Percentiles rank a stretch among this genome's conserved stretches.
These are phyloP conservation scores for Philotrypesis tridentata DNA, from an alignment of 1,140 invertebrate genomes.

Conservation along the genomic window DNA sequence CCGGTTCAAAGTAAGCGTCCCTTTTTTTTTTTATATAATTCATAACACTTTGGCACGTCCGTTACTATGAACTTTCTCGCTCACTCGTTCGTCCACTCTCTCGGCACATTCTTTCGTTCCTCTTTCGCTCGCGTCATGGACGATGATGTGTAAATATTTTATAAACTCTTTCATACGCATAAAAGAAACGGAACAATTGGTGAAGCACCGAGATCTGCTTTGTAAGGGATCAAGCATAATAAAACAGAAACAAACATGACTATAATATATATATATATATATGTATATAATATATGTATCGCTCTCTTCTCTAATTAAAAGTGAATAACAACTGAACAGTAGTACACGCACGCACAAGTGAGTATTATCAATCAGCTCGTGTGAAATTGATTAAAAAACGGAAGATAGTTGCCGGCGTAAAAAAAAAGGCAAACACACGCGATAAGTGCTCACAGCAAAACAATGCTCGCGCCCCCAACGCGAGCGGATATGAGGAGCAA, in stretches of 20 bases:
- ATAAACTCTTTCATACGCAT: conserved; percentile 7
- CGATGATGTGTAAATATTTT: conserved; percentile 4
- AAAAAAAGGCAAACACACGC: background rate
- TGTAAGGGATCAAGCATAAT: background rate
- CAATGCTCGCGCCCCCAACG: no score
- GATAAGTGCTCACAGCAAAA: background rate
- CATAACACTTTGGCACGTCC: conserved; percentile 45
- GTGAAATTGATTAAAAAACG: background rate
- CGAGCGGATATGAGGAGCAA: background rate
- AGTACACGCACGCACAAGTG: background rate
- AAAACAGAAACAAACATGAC: background rate
- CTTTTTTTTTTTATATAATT: conserved; percentile 25
- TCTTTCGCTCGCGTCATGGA: background rate
- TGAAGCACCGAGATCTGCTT: conserved; percentile 25
- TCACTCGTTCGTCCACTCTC: background rate
- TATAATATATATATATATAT: background rate
- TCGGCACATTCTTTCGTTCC: background rate
- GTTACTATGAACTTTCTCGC: conserved; percentile 11
- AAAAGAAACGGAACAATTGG: conserved; percentile 15
- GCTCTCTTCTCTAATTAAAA: background rate
- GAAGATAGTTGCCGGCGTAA: background rate
- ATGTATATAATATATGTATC: background rate
- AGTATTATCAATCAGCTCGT: no score
- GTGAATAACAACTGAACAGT: background rate
- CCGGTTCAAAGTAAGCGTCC: conserved; percentile 16